Evolutionary conservation across 2,888 invertebrate genomes (phyloP), one percentile per base, ranked within the genome.

Genomic region (Dasypolia templi): DNA sequence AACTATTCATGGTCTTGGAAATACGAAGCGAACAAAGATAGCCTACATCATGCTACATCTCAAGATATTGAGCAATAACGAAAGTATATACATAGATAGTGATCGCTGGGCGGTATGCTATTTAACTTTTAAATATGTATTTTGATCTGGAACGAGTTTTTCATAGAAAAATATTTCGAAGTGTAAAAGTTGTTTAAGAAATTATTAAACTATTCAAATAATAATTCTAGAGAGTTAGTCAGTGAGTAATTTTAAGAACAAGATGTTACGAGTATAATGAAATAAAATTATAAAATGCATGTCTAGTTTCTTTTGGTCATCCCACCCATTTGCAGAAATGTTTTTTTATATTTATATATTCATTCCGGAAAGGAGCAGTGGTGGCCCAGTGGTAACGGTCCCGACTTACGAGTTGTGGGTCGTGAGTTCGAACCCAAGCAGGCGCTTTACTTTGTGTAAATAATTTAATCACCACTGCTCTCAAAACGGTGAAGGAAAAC

Each of bases 181-280:
- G 88, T 92, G 91, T 94, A 93, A 94, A 93, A 94, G 91, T 94
- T 94, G 91, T 94, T 92, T 94, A 94, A 93, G 93, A 94, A 93
- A 94, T 94, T 93, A 94, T 93, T 94, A 92, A 94, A 94, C 92
- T 93, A 94, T 94, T 95, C 95, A 94, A 95, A 95, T 95, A 94
- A 95, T 93, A 94, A 94, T 93, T 94, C 93, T 96, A 96, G 96
- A 91, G 90, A 95, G 94, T 93, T 95, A 96, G 96, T 89, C 93
- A 92, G 94, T 94, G 95, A 95, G 93, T 95, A 94, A 93, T 89
- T 93, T 86, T 95, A 95, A 95, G 95, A 90, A 88, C 92, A 93
- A 92, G 93, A 96, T 96, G 96, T 96, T 96, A 96, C 92, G 94
- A 96, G 92, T 95, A 95, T 95, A 95, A 95, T 95, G 90, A 95